These are phyloP conservation scores for Aquatica leii DNA, from an alignment of 2,888 invertebrate species.

Conservation along the genomic window DNA sequence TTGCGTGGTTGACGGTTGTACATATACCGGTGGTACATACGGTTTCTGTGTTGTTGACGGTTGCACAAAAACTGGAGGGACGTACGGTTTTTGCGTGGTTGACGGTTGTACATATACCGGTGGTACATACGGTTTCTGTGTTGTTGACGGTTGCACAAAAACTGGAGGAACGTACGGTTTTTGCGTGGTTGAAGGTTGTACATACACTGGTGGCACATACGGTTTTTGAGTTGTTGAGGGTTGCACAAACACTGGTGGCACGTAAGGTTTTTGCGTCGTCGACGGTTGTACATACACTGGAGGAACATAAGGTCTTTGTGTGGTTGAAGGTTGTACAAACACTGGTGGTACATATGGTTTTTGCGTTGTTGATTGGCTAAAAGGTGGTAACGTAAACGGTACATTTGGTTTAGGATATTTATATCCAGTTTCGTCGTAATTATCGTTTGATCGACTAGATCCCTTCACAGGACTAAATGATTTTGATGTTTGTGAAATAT, in stretches of 20 bases:
- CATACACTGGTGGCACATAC: neutral
- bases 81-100: neutral
- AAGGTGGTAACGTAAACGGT: neutral
- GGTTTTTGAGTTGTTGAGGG: neutral
- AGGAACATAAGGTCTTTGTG: slow-evolving; percentile 8
- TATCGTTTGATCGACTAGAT: no score
- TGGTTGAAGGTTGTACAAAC: neutral
- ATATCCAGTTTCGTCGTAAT: neutral
- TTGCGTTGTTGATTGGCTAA: neutral
- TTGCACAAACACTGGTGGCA: neutral
- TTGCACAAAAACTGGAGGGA: neutral
- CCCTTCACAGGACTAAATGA: no score
- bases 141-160: neutral
- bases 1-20: neutral
- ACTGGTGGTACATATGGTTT: neutral
- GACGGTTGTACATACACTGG: neutral
- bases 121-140: neutral
- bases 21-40: neutral
- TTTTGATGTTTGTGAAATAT: no score
- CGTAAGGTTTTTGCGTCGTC: neutral
- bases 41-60: slow-evolving; percentile 4
- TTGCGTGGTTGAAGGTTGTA: neutral
- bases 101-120: neutral
- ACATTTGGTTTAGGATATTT: neutral
- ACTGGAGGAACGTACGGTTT: neutral